A percentile compares a stretch with the other conserved stretches of the same genome.
These are phyloP conservation scores for Donacobius atricapilla DNA, from an alignment of 2,113 vertebrate species.

Conservation along the genomic window DNA sequence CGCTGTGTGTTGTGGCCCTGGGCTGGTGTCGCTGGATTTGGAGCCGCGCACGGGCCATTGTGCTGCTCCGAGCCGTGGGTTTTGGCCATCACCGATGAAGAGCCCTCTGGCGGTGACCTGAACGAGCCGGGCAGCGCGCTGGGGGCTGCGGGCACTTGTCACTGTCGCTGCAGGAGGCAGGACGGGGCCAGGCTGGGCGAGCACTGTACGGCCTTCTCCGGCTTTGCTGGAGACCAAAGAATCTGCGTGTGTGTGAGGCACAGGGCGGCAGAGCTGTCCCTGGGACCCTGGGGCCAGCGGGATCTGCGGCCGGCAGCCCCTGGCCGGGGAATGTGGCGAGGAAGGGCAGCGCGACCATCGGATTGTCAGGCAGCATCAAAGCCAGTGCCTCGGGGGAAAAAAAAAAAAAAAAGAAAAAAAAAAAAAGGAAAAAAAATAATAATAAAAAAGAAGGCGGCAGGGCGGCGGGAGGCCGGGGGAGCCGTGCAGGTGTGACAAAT, in stretches of 20 bases:
- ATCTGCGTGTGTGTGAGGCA: not conserved
- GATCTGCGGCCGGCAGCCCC: not conserved
- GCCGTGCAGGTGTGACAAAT: conserved; percentile 51
- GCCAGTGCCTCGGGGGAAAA: not conserved
- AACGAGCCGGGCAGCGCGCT: rapidly evolving
- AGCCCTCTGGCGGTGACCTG: not conserved
- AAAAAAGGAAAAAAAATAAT: too few relatives aligned
- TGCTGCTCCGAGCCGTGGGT: rapidly evolving
- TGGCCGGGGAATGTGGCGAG: rapidly evolving
- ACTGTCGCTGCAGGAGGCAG: not conserved
- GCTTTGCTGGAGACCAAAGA: not conserved
- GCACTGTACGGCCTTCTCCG: rapidly evolving
- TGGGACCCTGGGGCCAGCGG: rapidly evolving
- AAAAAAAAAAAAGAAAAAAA: too few relatives aligned
- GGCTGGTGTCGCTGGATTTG: not conserved
- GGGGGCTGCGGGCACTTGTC: rapidly evolving
- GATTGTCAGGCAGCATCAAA: not conserved
- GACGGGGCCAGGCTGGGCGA: rapidly evolving
- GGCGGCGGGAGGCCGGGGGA: not conserved
- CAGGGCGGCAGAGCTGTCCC: rapidly evolving
- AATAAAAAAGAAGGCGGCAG: not conserved
- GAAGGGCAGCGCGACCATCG: not conserved
- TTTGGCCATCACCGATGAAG: not conserved
- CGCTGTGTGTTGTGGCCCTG: not conserved
- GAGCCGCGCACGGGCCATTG: not conserved